These are phyloP conservation scores for Caenorhabditis becei DNA, from an alignment of 2,888 invertebrate species.

Conservation along the genomic window DNA sequence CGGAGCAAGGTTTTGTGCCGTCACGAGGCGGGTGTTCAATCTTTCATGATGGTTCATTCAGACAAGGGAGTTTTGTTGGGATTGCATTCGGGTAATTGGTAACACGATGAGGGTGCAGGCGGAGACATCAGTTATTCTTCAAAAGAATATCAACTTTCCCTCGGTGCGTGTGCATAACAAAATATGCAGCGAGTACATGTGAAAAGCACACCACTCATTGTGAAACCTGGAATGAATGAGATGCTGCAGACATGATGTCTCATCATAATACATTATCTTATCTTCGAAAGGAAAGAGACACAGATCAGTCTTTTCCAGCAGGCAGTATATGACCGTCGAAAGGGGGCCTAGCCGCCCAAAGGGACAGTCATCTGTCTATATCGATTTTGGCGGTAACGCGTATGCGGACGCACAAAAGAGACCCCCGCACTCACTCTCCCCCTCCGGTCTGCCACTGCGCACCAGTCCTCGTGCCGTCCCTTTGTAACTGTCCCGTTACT, in stretches of 20 bases:
- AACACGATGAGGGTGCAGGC: constrained; percentile 23
- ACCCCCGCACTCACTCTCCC: too few relatives aligned
- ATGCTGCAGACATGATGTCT: constrained; percentile 9
- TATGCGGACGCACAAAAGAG: too few relatives aligned
- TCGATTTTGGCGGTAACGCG: too few relatives aligned
- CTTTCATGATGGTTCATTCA: neutral
- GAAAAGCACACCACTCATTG: constrained; percentile 35
- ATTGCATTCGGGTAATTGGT: constrained; percentile 42
- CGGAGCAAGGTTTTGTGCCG: neutral
- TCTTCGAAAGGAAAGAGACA: neutral
- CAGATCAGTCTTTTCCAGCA: too few relatives aligned
- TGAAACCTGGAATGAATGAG: constrained; percentile 10
- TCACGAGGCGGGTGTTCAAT: constrained; percentile 1
- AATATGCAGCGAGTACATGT: constrained; percentile 44
- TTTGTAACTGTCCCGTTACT: too few relatives aligned
- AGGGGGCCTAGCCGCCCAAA: too few relatives aligned
- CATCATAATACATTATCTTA: too few relatives aligned
- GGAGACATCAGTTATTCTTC: constrained; percentile 43
- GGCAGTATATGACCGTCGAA: too few relatives aligned
- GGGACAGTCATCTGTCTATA: too few relatives aligned
- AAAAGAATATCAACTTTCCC: constrained; percentile 53
- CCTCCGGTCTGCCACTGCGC: too few relatives aligned
- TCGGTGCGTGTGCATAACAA: constrained; percentile 39
- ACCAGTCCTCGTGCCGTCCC: too few relatives aligned
- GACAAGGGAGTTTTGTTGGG: neutral